Base-by-base conservation (phyloP, 2,797 vertebrate species). In the Glyptemys insculpta region DNA sequence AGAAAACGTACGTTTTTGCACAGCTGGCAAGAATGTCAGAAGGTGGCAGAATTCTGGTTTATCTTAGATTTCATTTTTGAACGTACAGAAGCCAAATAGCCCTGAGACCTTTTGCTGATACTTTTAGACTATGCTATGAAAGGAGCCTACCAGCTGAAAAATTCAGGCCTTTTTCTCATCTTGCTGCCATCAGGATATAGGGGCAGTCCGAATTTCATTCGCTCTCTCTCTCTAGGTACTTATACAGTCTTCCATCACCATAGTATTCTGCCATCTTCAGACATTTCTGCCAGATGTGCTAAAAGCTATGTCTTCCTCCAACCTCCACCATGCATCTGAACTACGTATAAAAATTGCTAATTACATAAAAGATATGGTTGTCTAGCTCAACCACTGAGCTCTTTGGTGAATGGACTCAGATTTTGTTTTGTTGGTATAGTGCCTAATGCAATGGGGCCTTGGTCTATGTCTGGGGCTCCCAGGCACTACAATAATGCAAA, bases 41-140 rank as follows among this genome's bases (percentile, higher is more conserved):
- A 95, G 88, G 54, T 87, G 78, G n/a, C 52, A 96, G 93, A 83
- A 94, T 92, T 82, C 72, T 94, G 34, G 44, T 97, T 96, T 95
- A 96, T 91, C 80, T 59, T 87, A 92, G 78, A 68, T 79, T 82
- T 92, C 50, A 94, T 94, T 94, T 72, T 72, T 72, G 10, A 37
- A 72, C 10, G 11, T 37, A 37, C n/a, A 37, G 34, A 68, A 90
- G 91, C 84, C 90, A 96, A 89, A 86, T 54, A 87, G 57, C 18
- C 29, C 44, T 62, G 74, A 85, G 72, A 79, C 88, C 91, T 97
- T 93, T 91, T 88, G 21, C 90, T 96, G 96, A 94, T 92, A 90
- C 92, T 44, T 95, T 97, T 95, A 96, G 93, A 81, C 89, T 94
- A 96, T 96, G 94, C 96, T 96, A 93, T 93, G 96, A 95, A 96